These are phyloP conservation scores for Drosophila differens DNA, from an alignment of 2,888 invertebrate species.

Conservation along the genomic window DNA sequence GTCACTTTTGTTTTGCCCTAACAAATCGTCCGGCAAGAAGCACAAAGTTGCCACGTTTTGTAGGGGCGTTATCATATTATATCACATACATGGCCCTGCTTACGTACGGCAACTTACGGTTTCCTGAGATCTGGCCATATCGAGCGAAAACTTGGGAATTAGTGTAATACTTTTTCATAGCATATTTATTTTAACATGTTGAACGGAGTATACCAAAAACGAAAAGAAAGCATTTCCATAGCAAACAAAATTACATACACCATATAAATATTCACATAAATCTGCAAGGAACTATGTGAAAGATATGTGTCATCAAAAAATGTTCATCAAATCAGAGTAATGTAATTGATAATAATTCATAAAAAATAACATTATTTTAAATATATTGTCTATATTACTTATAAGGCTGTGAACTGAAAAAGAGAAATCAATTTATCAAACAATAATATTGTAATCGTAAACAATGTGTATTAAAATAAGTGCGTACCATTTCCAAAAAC, in stretches of 20 bases:
- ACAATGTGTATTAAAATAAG: slow-evolving; percentile 10
- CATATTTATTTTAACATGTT: slow-evolving; percentile 31
- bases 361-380: slow-evolving; percentile 31
- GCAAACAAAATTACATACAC: slow-evolving; percentile 16
- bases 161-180: slow-evolving; percentile 57
- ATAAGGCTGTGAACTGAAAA: slow-evolving; percentile 73
- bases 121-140: slow-evolving; percentile 41
- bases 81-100: slow-evolving; percentile 19
- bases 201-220: slow-evolving; percentile 57
- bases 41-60: slow-evolving; percentile 35
- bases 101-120: slow-evolving; percentile 8
- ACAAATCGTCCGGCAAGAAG: slow-evolving; percentile 32
- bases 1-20: slow-evolving; percentile 32
- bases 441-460: slow-evolving; percentile 18
- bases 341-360: slow-evolving; percentile 33
- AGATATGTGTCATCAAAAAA: slow-evolving; percentile 23
- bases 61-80: slow-evolving; percentile 27
- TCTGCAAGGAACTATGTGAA: neutral
- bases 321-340: slow-evolving; percentile 12
- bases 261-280: neutral
- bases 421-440: slow-evolving; percentile 26
- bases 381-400: slow-evolving; percentile 42
- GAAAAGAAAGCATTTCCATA: slow-evolving; percentile 25
- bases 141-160: slow-evolving; percentile 52
- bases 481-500: slow-evolving; percentile 7